A percentile compares a stretch with the other conserved stretches of the same genome.
These are phyloP conservation scores for Asbolus verrucosus DNA, from an alignment of 1,140 invertebrate genomes.

Conservation along the genomic window DNA sequence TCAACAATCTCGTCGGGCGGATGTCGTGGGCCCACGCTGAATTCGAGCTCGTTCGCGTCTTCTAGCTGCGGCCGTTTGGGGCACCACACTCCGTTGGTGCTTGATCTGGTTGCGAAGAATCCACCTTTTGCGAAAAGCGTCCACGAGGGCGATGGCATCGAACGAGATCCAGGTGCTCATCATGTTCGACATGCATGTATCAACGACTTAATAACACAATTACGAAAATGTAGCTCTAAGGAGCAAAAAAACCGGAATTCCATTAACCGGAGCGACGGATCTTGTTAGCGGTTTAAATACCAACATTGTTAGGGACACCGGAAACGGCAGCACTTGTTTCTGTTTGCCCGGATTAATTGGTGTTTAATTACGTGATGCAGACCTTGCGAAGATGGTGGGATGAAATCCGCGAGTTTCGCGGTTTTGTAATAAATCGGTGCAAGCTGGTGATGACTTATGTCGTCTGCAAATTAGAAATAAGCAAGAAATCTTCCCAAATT, in stretches of 20 bases:
- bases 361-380: conserved; percentile 23
- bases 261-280: conserved; percentile 1
- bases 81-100: too few relatives aligned
- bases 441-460: too few relatives aligned
- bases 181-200: not conserved
- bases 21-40: conserved; percentile 23
- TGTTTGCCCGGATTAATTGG: conserved; percentile 26
- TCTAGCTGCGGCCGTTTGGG: not conserved
- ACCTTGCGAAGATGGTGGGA: not conserved
- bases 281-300: conserved; percentile 24
- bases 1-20: conserved; percentile 16
- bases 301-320: conserved; percentile 35
- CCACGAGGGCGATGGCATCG: too few relatives aligned
- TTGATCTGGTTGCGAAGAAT: too few relatives aligned
- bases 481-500: too few relatives aligned
- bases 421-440: too few relatives aligned
- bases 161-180: conserved; percentile 11
- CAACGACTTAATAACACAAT: conserved; percentile 26
- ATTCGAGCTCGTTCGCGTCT: conserved; percentile 20
- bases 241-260: conserved; percentile 11
- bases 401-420: not conserved
- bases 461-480: too few relatives aligned
- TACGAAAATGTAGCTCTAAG: not conserved
- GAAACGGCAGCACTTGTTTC: conserved; percentile 21
- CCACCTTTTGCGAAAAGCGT: too few relatives aligned